Percentiles rank a stretch among this genome's conserved stretches.
Evolutionary conservation across 2,113 vertebrate genomes (phyloP).

Genomic region (Alligator mississippiensis): DNA sequence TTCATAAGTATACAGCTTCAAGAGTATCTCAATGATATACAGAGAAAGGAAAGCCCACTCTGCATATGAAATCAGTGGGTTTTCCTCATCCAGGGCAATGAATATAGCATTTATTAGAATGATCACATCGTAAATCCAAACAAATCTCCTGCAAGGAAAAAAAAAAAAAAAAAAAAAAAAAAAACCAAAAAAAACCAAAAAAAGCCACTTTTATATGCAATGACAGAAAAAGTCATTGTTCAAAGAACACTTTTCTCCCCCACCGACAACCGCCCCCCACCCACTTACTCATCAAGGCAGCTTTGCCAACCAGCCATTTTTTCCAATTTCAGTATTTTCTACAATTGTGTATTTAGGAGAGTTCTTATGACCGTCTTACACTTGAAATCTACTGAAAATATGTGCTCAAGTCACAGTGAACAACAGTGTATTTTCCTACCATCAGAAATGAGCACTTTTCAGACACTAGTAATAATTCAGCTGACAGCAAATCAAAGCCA

Average conservation of each 20-base stretch:
- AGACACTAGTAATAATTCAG: not conserved
- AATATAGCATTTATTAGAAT: constrained; percentile 93
- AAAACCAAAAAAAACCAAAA: not conserved
- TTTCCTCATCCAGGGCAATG: constrained; percentile 91
- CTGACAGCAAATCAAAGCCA: not conserved
- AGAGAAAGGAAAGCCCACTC: constrained; percentile 92
- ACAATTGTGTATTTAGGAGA: not conserved
- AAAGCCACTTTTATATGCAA: not conserved
- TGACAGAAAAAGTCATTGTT: not conserved
- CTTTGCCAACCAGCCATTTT: not conserved
- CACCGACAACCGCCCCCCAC: not conserved
- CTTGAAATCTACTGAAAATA: not conserved
- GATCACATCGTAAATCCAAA: constrained; percentile 88
- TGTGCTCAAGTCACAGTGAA: not conserved
- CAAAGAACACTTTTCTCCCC: not conserved
- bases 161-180: not conserved
- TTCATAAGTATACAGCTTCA: constrained; percentile 92
- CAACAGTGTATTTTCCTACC: not conserved
- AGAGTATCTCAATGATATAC: constrained; percentile 90
- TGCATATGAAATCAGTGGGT: constrained; percentile 81
- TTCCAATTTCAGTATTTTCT: not conserved
- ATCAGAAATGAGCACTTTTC: not conserved
- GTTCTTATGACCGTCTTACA: not conserved
- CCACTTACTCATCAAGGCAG: not conserved
- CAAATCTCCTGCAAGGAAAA: constrained; percentile 74